Evolutionary conservation across 1,140 invertebrate species (phyloP).

Genomic region (Leptopilina boulardi): DNA sequence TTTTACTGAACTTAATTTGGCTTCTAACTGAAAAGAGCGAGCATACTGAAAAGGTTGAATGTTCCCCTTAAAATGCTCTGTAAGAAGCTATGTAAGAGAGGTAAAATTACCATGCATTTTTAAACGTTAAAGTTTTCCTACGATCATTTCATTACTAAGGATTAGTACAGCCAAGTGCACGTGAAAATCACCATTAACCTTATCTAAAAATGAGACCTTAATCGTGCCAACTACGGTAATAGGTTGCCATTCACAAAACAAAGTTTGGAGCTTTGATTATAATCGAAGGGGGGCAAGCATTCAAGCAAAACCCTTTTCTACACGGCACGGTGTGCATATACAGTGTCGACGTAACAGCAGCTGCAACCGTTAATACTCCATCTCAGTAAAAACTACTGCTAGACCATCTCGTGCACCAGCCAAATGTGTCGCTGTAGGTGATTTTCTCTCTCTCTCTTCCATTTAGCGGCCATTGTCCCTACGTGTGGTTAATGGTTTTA

Average conservation of each 20-base stretch:
- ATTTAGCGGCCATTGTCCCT: slow-evolving; percentile 42
- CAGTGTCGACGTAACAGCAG: slow-evolving; percentile 35
- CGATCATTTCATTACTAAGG: neutral
- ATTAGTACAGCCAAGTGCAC: neutral
- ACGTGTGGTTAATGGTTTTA: slow-evolving; percentile 43
- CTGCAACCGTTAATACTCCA: slow-evolving; percentile 42
- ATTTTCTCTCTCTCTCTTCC: slow-evolving; percentile 24
- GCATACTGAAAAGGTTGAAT: neutral
- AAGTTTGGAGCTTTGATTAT: slow-evolving; percentile 17
- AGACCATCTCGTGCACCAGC: slow-evolving; percentile 30
- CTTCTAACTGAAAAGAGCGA: neutral
- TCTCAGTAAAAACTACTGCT: slow-evolving; percentile 40
- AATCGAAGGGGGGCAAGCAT: neutral
- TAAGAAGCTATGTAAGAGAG: slow-evolving; percentile 21
- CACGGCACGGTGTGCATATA: neutral
- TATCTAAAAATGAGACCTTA: neutral
- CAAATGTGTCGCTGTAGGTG: neutral
- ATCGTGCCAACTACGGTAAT: slow-evolving; percentile 1
- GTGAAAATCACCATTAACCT: neutral
- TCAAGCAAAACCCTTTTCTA: neutral
- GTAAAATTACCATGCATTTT: neutral
- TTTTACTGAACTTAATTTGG: no score
- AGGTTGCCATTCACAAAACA: slow-evolving; percentile 24
- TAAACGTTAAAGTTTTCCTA: neutral
- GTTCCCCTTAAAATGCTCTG: neutral